Base-by-base conservation (phyloP, 2,113 vertebrate species). In the Ictidomys tridecemlineatus region DNA sequence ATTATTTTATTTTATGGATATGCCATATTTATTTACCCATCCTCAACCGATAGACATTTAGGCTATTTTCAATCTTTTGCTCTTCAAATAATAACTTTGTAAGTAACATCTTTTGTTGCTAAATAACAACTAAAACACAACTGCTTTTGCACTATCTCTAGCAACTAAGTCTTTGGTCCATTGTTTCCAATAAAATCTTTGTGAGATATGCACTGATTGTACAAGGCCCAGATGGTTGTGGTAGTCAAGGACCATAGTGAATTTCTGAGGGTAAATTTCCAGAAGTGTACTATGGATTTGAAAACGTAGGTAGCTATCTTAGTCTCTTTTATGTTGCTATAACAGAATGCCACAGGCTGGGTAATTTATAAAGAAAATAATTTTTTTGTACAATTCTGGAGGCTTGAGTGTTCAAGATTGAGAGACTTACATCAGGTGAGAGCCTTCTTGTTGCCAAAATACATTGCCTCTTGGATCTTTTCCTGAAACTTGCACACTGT, bases 101-200 rank as follows among this genome's bases (percentile, higher is more conserved):
- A 88, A 72, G 30, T 63, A 45, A 58, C 10, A 70, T 95, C 11
- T 72, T 93, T 61, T 77, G 24, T 85, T 86, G 61, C 70, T 92
- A 83, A 92, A 61, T 79, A 77, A 37, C 56, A 51, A 83, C 63
- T 39, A 48, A 4, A 74, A 86, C 32, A 28, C 37, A 95, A 56
- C n/a, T 58, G 69, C 6, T 56, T 85, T 89, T 80, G 63, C 72
- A 37, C 8, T 89, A 20, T 4, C 6, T n/a, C 58, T 95, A 85
- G 37, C 24, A 92, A 82, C 61, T 73, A 63, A 84, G 34, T 51
- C 73, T 74, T 93, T 73, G 39, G 65, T 78, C 37, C 65, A 39
- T 30, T 90, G 65, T 89, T 79, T 58, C 88, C 69, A 86, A 28
- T 76, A 58, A 95, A 87, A 93, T 34, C 37, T 79, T 70, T 74